A percentile compares a stretch with the other conserved stretches of the same genome.
Conservation (phyloP, 2,888 invertebrate species). For the Blomia tropicalis region DNA sequence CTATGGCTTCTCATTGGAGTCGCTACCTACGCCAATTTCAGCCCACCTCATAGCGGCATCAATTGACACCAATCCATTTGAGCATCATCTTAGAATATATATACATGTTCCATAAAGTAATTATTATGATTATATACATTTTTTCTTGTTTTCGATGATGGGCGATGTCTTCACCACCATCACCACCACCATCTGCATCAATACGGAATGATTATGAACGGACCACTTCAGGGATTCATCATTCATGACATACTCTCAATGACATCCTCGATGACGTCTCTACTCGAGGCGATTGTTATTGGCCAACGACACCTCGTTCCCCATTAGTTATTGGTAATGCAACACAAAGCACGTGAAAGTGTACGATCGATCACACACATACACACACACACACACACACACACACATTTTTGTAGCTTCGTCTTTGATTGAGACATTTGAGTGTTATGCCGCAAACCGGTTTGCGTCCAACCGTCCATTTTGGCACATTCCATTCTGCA, state of each 20-base stretch:
- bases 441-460: background rate
- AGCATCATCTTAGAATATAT: no score
- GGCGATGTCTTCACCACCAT: background rate
- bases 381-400: no score
- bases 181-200: background rate
- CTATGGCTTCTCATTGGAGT: no score
- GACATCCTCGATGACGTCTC: no score
- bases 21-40: no score
- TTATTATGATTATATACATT: no score
- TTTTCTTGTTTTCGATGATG: background rate
- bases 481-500: background rate
- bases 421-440: background rate
- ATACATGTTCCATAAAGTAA: no score
- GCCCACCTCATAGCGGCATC: no score
- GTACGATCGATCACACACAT: no score
- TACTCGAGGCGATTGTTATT: no score
- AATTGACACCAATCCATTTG: no score
- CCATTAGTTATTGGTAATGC: background rate
- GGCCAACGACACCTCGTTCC: background rate
- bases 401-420: background rate
- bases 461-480: background rate
- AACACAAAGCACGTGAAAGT: background rate
- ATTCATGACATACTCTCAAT: background rate
- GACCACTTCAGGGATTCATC: no score
- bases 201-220: background rate